Percentiles rank a stretch among this genome's conserved stretches.
phyloP scores from a whole-genome alignment of 2,113 vertebrate genomes.

The Callithrix jacchus region DNA sequence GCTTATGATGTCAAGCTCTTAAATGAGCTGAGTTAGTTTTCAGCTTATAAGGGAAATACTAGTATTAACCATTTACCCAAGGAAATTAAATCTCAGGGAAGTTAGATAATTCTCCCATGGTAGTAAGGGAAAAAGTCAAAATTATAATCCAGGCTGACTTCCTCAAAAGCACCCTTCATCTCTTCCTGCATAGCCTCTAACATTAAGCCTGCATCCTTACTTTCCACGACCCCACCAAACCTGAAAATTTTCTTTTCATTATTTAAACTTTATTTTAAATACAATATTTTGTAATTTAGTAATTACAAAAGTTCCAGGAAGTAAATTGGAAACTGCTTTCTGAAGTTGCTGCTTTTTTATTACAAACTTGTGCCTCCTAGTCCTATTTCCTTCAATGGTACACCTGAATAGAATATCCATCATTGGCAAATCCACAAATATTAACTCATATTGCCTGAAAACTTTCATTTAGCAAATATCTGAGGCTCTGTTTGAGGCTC shows the following conservation, averaged over 20 bases:
- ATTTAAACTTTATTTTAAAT: conserved; percentile 29
- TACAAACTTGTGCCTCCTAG: not conserved
- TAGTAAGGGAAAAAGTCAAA: not conserved
- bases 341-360: not conserved
- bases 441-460: not conserved
- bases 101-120: not conserved
- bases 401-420: not conserved
- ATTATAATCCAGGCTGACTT: not conserved
- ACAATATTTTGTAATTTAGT: no score
- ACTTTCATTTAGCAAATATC: not conserved
- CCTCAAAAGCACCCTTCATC: not conserved
- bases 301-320: not conserved
- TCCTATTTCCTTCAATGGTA: not conserved
- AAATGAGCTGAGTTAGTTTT: not conserved
- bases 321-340: not conserved
- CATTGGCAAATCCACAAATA: not conserved
- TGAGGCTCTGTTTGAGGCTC: not conserved
- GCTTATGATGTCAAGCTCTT: not conserved
- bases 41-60: not conserved
- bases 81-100: not conserved
- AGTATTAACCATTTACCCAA: not conserved
- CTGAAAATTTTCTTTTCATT: not conserved
- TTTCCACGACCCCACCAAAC: not conserved
- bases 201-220: not conserved
- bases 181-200: not conserved